phyloP scores from a whole-genome alignment of 2,888 invertebrate genomes.

The Standfussiana lucernea region DNA sequence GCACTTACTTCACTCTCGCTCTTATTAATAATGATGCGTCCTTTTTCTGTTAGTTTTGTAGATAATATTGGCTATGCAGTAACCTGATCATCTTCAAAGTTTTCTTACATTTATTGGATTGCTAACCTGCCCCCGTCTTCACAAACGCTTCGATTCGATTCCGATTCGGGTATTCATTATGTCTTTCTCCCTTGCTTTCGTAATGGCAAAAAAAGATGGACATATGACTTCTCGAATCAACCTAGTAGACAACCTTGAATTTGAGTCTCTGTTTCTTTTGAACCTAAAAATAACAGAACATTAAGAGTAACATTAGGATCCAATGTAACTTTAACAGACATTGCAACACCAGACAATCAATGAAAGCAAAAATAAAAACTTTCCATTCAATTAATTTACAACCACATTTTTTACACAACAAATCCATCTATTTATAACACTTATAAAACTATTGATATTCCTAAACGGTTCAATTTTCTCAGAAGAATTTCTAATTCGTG shows the following conservation, averaged over 20 bases:
- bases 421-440: constrained; percentile 19
- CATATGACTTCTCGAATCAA: background rate
- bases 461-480: constrained; percentile 43
- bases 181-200: background rate
- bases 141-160: background rate
- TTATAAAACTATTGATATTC: constrained; percentile 53
- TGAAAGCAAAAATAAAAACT: constrained; percentile 39
- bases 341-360: background rate
- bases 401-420: constrained; percentile 28
- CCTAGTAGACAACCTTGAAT: too few species aligned
- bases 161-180: background rate
- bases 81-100: background rate
- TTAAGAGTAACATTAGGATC: too few species aligned
- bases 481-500: constrained; percentile 58
- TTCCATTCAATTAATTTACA: constrained; percentile 53
- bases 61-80: background rate
- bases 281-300: too few species aligned
- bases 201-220: background rate
- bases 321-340: too few species aligned
- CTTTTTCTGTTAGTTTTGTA: background rate
- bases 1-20: background rate
- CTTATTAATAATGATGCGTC: background rate
- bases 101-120: too few species aligned
- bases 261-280: too few species aligned
- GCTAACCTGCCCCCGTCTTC: background rate